Base-by-base conservation (phyloP, 2,113 vertebrate species). In the Ploceus nigricollis region DNA sequence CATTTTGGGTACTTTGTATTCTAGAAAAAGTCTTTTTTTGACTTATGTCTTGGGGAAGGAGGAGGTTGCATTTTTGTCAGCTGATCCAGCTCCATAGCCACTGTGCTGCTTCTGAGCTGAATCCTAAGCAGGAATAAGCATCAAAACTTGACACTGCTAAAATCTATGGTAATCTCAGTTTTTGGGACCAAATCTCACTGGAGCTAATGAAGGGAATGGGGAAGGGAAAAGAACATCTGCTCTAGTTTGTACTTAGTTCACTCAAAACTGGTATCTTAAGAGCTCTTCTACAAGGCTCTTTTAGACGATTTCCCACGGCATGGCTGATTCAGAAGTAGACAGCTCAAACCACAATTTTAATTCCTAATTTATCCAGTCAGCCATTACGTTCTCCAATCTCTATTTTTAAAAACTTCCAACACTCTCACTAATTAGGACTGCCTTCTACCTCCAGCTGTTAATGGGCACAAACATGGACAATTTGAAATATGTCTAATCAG, bases 361-460 rank as follows among this genome's bases (percentile, higher is more conserved):
- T 92, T 90, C 24, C 39, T 40, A 71, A 39, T 90, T 94, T 94
- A 79, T 87, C 92, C 53, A 85, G 39, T 50, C 78, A 93, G 35
- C 5, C 60, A 79, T 51, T 82, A 40, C 75, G 7, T 58, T 82
- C 83, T 90, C 39, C 39, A 82, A 47, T 16, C 9, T 90, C 88
- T 75, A 35, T 92, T 90, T 93, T 90, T 54, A 75, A 90, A 95
- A 87, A 45, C 7, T 7, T 64, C 14, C 65, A 87, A 66, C 47
- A 54, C 42, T 66, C 54, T 82, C 1, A 0, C 61, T 94, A 96
- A 96, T 93, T 92, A 94, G 50, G 40, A 51, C 37, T 90, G 61
- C 20, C 39, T 88, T 93, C 65, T 90, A 85, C 57, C 44, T 85
- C 75, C 89, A 96, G 79, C 91, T 88, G 66, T 63, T 90, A 85